Percentiles rank a stretch among this genome's conserved stretches.
Conservation (phyloP, 2,888 invertebrate genomes). For the Eilema depressum region DNA sequence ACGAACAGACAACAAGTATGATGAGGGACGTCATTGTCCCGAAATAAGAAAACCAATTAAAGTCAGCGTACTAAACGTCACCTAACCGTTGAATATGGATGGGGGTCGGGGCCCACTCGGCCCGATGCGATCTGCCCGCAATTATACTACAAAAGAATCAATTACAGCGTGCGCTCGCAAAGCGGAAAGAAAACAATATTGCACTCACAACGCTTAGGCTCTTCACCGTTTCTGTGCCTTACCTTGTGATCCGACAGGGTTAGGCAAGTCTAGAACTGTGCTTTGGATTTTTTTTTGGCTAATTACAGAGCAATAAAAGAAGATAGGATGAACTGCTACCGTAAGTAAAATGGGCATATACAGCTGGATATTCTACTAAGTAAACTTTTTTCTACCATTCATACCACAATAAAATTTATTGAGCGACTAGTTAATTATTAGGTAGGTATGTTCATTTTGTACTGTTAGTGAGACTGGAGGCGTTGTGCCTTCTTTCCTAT, state of each 20-base stretch:
- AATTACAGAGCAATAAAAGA: not conserved
- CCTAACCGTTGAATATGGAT: constrained; percentile 72
- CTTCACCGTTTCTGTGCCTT: constrained; percentile 72
- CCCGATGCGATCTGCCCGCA: constrained; percentile 75
- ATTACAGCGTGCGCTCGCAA: constrained; percentile 69
- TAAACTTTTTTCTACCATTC: no score
- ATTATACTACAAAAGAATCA: constrained; percentile 83
- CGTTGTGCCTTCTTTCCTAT: no score
- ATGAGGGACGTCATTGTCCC: constrained; percentile 56
- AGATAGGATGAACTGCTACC: not conserved
- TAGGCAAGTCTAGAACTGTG: constrained; percentile 53
- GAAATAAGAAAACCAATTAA: constrained; percentile 74
- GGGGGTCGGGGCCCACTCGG: constrained; percentile 43
- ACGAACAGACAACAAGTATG: constrained; percentile 40
- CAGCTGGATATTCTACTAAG: no score
- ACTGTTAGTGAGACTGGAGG: no score
- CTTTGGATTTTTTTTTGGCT: not conserved
- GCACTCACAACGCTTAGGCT: constrained; percentile 73
- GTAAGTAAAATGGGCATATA: no score
- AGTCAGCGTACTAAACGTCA: constrained; percentile 65
- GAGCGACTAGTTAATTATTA: no score
- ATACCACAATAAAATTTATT: no score
- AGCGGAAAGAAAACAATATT: constrained; percentile 77
- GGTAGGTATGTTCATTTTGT: no score
- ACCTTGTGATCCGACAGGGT: constrained; percentile 58